phyloP scores from a whole-genome alignment of 1,140 invertebrate species.

The Drosophila kohkoa region DNA sequence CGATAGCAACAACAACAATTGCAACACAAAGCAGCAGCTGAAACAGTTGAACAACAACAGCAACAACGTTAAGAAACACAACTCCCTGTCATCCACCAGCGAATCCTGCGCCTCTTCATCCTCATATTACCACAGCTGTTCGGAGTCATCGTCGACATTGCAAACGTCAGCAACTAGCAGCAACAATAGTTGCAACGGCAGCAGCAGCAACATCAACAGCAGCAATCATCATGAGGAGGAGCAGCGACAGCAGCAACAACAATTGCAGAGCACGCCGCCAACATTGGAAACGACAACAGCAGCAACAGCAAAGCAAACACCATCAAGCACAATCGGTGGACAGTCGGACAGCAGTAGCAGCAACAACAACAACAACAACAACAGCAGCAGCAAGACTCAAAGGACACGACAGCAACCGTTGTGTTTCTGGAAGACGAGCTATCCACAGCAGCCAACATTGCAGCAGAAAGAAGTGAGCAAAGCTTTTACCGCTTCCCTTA shows the following conservation, averaged over 20 bases:
- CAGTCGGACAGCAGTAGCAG: not conserved
- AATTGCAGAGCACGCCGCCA: constrained; percentile 13
- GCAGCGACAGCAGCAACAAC: constrained; percentile 6
- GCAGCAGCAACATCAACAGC: constrained; percentile 7
- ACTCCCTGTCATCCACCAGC: constrained; percentile 49
- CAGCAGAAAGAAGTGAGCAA: constrained; percentile 65
- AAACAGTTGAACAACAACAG: constrained; percentile 30
- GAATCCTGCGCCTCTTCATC: constrained; percentile 45
- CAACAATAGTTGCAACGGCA: constrained; percentile 12
- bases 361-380: constrained; percentile 17
- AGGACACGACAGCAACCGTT: constrained; percentile 60
- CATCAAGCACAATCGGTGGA: not conserved
- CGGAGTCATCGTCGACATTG: constrained; percentile 41
- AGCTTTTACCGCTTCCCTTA: not conserved
- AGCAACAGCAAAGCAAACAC: constrained; percentile 5
- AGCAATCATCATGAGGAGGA: constrained; percentile 5
- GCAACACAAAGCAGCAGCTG: constrained; percentile 12
- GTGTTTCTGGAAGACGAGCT: constrained; percentile 69
- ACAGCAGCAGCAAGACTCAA: constrained; percentile 22
- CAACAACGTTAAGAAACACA: constrained; percentile 52
- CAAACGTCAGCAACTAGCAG: not conserved
- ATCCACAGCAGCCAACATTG: constrained; percentile 54
- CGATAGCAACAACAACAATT: constrained; percentile 33
- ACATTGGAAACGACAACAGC: not conserved
- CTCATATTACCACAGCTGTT: constrained; percentile 46